Conservation (phyloP, 2,113 vertebrate species). For the Fulmarus glacialis region DNA sequence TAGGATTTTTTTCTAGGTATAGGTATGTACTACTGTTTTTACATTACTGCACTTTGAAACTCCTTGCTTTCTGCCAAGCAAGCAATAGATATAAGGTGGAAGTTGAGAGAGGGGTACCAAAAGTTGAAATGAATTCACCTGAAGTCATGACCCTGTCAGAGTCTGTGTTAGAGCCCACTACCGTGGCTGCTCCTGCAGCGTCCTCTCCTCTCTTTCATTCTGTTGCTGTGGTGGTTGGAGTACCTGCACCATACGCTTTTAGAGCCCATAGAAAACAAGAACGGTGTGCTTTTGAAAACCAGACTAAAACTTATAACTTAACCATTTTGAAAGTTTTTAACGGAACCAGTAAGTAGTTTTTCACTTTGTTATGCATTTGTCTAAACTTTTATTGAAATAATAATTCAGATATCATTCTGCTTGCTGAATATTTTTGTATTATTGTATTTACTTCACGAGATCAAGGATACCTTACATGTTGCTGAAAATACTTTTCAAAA, state of each 20-base stretch:
- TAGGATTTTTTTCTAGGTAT: background rate
- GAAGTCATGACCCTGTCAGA: background rate
- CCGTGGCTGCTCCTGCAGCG: background rate
- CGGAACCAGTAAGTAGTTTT: background rate
- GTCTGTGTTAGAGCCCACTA: background rate
- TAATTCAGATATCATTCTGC: background rate
- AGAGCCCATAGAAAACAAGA: background rate
- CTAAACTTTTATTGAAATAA: background rate
- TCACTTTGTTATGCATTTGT: background rate
- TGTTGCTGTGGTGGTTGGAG: background rate
- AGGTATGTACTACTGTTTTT: background rate
- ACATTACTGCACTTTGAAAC: background rate
- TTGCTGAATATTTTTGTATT: background rate
- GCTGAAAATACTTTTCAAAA: background rate
- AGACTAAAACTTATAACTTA: background rate
- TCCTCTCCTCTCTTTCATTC: background rate
- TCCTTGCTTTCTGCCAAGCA: background rate
- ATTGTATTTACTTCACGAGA: background rate
- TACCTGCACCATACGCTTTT: fast-evolving
- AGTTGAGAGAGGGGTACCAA: background rate
- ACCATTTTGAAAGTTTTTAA: background rate
- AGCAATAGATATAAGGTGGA: background rate
- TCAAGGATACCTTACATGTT: background rate
- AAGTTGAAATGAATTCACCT: background rate
- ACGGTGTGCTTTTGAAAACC: background rate